Evolutionary conservation across 2,797 vertebrate genomes (phyloP).

Genomic region (Mus minutoides): DNA sequence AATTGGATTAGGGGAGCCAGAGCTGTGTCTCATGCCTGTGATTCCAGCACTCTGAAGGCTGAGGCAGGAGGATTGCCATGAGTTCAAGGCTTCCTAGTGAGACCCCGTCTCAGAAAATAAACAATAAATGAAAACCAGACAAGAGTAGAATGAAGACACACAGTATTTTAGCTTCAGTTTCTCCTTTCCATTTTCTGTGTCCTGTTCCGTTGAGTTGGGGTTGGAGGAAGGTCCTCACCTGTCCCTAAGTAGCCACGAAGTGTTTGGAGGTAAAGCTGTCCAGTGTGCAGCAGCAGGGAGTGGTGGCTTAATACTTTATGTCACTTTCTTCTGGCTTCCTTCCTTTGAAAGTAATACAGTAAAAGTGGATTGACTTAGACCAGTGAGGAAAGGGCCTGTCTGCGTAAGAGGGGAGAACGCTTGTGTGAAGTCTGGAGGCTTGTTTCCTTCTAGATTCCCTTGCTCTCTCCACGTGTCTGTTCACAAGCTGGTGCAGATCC

Average conservation of each 20-base stretch:
- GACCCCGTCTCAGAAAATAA: background rate
- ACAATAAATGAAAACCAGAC: background rate
- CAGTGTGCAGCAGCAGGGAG: conserved; percentile 19
- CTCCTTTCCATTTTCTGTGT: background rate
- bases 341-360: conserved; percentile 59
- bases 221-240: background rate
- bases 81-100: background rate
- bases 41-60: background rate
- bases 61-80: background rate
- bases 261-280: conserved; percentile 13
- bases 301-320: conserved; percentile 34
- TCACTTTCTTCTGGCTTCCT: conserved; percentile 50
- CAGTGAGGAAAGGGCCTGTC: conserved; percentile 15
- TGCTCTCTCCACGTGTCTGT: background rate
- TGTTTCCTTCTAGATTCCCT: conserved; percentile 37
- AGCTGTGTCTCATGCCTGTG: background rate
- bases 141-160: conserved; percentile 42
- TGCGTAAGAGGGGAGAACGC: conserved; percentile 51
- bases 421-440: conserved; percentile 1
- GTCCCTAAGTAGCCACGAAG: conserved; percentile 36
- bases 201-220: conserved; percentile 1
- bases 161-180: conserved; percentile 43
- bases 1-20: background rate
- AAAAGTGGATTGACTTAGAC: conserved; percentile 45
- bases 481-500: background rate